Evolutionary conservation across 2,113 vertebrate genomes (phyloP).

Genomic region (Sturnus vulgaris): DNA sequence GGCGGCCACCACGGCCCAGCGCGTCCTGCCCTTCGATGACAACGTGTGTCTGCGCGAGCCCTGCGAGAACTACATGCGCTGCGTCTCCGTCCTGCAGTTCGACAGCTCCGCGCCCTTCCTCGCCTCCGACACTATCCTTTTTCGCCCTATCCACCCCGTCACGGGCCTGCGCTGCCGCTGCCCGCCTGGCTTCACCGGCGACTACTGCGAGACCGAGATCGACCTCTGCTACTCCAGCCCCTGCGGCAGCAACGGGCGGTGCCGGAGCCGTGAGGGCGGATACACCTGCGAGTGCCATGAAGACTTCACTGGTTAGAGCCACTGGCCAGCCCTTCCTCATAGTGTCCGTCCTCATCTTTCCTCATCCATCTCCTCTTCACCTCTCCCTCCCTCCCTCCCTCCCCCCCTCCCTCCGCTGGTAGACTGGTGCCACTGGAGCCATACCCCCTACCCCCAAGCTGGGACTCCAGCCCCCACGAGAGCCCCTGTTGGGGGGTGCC

Average conservation of each 20-base stretch:
- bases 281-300: constrained; percentile 90
- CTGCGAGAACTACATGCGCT: constrained; percentile 98
- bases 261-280: constrained; percentile 88
- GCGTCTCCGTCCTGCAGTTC: constrained; percentile 91
- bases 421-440: background rate
- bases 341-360: background rate
- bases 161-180: constrained; percentile 91
- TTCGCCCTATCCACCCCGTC: constrained; percentile 94
- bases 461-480: background rate
- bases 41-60: constrained; percentile 95
- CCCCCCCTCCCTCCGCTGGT: background rate
- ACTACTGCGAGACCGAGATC: constrained; percentile 96
- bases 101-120: constrained; percentile 95
- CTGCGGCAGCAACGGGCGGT: constrained; percentile 84
- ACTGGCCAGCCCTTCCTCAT: background rate
- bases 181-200: constrained; percentile 88
- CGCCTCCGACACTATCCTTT: constrained; percentile 89
- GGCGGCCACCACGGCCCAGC: constrained; percentile 83
- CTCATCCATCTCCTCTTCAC: background rate
- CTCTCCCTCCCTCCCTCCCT: background rate
- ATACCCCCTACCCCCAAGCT: background rate
- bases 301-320: constrained; percentile 84
- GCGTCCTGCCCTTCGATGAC: constrained; percentile 94
- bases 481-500: background rate
- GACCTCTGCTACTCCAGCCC: constrained; percentile 95